Percentiles rank a stretch among this genome's conserved stretches.
phyloP scores from a whole-genome alignment of 2,888 invertebrate genomes.

The Anagyrus pseudococci region DNA sequence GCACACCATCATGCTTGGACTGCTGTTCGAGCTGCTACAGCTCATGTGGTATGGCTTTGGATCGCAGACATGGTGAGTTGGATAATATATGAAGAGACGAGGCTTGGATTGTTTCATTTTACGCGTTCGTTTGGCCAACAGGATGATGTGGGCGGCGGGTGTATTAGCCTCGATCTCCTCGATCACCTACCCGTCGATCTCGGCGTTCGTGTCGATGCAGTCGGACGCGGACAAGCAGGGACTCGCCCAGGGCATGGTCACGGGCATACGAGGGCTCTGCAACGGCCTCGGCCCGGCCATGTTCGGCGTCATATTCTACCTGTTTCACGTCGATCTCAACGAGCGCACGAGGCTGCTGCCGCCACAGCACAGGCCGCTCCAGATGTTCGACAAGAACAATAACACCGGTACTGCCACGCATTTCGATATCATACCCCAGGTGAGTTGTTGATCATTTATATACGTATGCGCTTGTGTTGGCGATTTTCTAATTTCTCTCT shows the following conservation, averaged over 20 bases:
- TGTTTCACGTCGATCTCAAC: slow-evolving; percentile 97
- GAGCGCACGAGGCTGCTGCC: slow-evolving; percentile 66
- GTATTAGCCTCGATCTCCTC: slow-evolving; percentile 94
- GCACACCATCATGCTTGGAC: slow-evolving; percentile 96
- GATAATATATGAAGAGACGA: too few species aligned
- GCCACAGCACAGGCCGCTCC: slow-evolving; percentile 43
- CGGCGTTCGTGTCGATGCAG: slow-evolving; percentile 97
- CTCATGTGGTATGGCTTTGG: slow-evolving; percentile 98
- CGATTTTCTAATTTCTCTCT: not conserved
- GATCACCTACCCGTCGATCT: slow-evolving; percentile 98
- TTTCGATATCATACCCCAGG: slow-evolving; percentile 65
- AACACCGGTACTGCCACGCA: slow-evolving; percentile 61
- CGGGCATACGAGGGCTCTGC: slow-evolving; percentile 97
- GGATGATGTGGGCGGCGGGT: slow-evolving; percentile 99
- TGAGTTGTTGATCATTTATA: slow-evolving; percentile 31
- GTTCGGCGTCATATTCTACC: slow-evolving; percentile 97
- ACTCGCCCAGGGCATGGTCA: slow-evolving; percentile 96
- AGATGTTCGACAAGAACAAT: slow-evolving; percentile 59
- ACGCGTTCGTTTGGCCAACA: too few species aligned
- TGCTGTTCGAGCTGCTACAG: slow-evolving; percentile 96
- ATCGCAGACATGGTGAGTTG: slow-evolving; percentile 83
- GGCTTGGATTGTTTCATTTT: too few species aligned
- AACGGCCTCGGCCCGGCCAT: slow-evolving; percentile 98
- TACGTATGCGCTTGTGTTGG: not conserved
- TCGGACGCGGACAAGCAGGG: slow-evolving; percentile 98